Base-by-base conservation (phyloP, 2,888 invertebrate species). In the Hirtodrosophila confusa region DNA sequence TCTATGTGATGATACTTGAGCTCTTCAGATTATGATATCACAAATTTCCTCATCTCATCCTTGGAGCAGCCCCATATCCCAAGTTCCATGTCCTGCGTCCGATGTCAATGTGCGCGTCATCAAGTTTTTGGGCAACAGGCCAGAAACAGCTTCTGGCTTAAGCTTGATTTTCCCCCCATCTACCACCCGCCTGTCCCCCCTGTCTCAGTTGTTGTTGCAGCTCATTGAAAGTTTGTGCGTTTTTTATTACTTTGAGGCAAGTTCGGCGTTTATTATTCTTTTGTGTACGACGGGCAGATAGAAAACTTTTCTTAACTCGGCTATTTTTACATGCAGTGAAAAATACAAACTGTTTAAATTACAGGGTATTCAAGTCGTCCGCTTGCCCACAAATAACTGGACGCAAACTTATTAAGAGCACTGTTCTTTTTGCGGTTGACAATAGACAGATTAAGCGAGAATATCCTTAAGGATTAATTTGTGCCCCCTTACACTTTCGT, bases 1-100 rank as follows among this genome's bases (percentile, higher is more conserved):
- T 88, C 78, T 86, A 86, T 86, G 86, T 86, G 85, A 88, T 88
- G 88, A 84, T 84, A 85, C 83, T 84, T 84, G 88, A 87, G 88
- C 83, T 79, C 80, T 56, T 31, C 68, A 80, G 84, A 84, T 84
- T 84, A 84, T 84, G 80, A 84, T 84, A 86, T 86, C 86, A 86
- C 71, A 80, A 87, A 73, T 71, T 77, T 68, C 35, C 51, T 45
- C 61, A 17, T 33, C 53, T 53, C 44, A 35, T 39, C 12, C 49
- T 49, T 47, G 8, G 9, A 3, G 7, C 31, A 31, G 7, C 31
- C 0, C 29, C 62, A 27, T 45, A 35, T 47, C 23, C 39, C 33
- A 5, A 12, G 24, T 35, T 23, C 24, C 23, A 8, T 40, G 12
- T 57, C 33, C 44, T 27, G 9, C 58, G 62, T 72, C 62, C 72